These are phyloP conservation scores for Pongo abelii DNA, from an alignment of 2,113 vertebrate genomes.

Conservation along the genomic window DNA sequence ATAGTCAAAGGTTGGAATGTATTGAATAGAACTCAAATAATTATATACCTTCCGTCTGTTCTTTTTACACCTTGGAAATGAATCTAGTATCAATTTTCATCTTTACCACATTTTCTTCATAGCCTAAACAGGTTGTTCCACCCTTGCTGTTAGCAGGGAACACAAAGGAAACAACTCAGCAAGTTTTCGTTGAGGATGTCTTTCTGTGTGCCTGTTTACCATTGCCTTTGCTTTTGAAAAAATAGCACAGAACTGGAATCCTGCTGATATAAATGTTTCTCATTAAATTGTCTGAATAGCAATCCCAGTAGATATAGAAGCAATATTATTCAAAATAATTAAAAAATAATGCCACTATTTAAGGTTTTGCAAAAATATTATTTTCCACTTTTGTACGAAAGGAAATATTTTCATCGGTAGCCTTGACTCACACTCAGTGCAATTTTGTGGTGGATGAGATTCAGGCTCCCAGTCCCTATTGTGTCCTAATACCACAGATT, in stretches of 20 bases:
- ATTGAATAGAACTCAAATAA: slow-evolving; percentile 66
- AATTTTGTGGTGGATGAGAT: not conserved
- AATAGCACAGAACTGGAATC: not conserved
- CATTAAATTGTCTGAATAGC: slow-evolving; percentile 31
- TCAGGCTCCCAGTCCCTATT: not conserved
- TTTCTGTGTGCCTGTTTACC: slow-evolving; percentile 6
- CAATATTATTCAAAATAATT: not conserved
- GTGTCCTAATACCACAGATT: not conserved
- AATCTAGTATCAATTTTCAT: slow-evolving; percentile 40
- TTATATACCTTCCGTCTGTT: not conserved
- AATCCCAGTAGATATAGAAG: not conserved
- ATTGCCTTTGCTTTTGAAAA: slow-evolving; percentile 50
- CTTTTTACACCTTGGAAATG: slow-evolving; percentile 40
- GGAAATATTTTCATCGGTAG: not conserved
- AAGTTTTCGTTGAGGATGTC: slow-evolving; percentile 26
- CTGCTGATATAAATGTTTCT: slow-evolving; percentile 46
- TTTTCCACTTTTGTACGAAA: slow-evolving; percentile 38
- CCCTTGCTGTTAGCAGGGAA: slow-evolving; percentile 58
- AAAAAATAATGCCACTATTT: slow-evolving; percentile 21
- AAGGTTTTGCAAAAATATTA: slow-evolving; percentile 38
- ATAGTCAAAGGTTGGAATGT: slow-evolving; percentile 57
- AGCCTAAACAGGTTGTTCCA: slow-evolving; percentile 63
- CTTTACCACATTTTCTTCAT: slow-evolving; percentile 69
- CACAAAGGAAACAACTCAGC: slow-evolving; percentile 75
- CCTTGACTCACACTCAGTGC: not conserved